A percentile compares a stretch with the other conserved stretches of the same genome.
phyloP scores from a whole-genome alignment of 2,888 invertebrate species.

The Caenorhabditis macrosperma region DNA sequence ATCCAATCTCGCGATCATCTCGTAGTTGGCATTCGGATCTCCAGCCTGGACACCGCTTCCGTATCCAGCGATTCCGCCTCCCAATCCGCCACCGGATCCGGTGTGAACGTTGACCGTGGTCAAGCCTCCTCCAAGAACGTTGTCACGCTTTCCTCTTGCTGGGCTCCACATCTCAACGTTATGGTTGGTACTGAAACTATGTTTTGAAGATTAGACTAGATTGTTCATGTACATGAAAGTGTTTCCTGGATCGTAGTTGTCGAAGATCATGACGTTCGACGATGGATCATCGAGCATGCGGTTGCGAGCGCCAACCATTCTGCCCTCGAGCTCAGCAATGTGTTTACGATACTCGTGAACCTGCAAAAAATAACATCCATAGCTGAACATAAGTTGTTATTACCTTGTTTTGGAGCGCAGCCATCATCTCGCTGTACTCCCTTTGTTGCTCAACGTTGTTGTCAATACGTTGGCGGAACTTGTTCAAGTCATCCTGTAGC shows the following conservation, averaged over 20 bases:
- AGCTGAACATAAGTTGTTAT: neutral
- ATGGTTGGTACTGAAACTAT: conserved; percentile 53
- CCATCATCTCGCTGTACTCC: conserved; percentile 79
- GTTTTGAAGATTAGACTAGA: neutral
- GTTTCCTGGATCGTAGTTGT: conserved; percentile 59
- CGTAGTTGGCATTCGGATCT: conserved; percentile 78
- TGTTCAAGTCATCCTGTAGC: conserved; percentile 77
- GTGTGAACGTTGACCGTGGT: conserved; percentile 47
- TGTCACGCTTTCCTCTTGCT: conserved; percentile 49
- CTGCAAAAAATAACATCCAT: too few relatives aligned
- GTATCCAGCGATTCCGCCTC: conserved; percentile 55
- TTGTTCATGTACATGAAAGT: conserved; percentile 49
- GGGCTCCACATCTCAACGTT: conserved; percentile 64
- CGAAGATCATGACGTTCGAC: conserved; percentile 56
- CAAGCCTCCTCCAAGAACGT: conserved; percentile 47
- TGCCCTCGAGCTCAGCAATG: conserved; percentile 76
- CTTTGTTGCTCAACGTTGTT: conserved; percentile 79
- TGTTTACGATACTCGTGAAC: conserved; percentile 78
- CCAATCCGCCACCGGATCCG: conserved; percentile 45
- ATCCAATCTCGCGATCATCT: conserved; percentile 75
- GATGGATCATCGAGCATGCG: conserved; percentile 64
- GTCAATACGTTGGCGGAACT: conserved; percentile 78
- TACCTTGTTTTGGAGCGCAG: conserved; percentile 78
- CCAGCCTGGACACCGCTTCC: conserved; percentile 56
- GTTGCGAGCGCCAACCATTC: conserved; percentile 68